Conservation (phyloP, 1,140 invertebrate species). For the Drosophila novamexicana region DNA sequence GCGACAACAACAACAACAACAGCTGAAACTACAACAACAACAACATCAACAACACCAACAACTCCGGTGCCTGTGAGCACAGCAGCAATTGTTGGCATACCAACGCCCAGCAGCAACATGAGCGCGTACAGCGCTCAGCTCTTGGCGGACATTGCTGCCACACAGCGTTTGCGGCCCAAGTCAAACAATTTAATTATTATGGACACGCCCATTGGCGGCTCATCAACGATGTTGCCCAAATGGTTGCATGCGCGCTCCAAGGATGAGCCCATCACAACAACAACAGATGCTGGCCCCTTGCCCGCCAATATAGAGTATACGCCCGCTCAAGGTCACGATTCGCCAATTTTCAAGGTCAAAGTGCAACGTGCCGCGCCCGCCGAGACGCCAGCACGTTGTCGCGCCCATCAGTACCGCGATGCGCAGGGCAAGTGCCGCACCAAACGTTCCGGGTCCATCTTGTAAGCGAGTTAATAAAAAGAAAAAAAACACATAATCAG, state of each 20-base stretch:
- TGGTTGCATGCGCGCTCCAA: slow-evolving; percentile 56
- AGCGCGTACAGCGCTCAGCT: slow-evolving; percentile 57
- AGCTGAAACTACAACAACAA: neutral
- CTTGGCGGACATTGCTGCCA: slow-evolving; percentile 57
- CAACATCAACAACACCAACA: slow-evolving; percentile 8
- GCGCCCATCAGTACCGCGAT: slow-evolving; percentile 66
- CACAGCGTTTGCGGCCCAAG: slow-evolving; percentile 38
- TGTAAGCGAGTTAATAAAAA: slow-evolving; percentile 62
- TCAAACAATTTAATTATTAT: slow-evolving; percentile 66
- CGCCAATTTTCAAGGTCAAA: slow-evolving; percentile 76
- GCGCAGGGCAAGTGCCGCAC: slow-evolving; percentile 64
- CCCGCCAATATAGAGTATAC: slow-evolving; percentile 61
- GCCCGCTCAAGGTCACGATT: slow-evolving; percentile 62
- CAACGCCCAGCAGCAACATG: slow-evolving; percentile 23
- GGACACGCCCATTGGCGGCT: slow-evolving; percentile 47
- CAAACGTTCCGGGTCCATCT: slow-evolving; percentile 68
- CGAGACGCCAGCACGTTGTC: slow-evolving; percentile 53
- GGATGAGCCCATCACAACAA: slow-evolving; percentile 45
- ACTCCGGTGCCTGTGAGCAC: neutral
- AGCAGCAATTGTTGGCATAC: slow-evolving; percentile 1
- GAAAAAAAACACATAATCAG: slow-evolving; percentile 37
- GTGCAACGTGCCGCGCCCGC: slow-evolving; percentile 58
- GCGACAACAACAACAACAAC: slow-evolving; percentile 29
- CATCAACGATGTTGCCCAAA: slow-evolving; percentile 37
- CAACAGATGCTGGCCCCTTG: slow-evolving; percentile 6